phyloP scores from a whole-genome alignment of 1,140 invertebrate genomes.

The Zaprionus ghesquierei region DNA sequence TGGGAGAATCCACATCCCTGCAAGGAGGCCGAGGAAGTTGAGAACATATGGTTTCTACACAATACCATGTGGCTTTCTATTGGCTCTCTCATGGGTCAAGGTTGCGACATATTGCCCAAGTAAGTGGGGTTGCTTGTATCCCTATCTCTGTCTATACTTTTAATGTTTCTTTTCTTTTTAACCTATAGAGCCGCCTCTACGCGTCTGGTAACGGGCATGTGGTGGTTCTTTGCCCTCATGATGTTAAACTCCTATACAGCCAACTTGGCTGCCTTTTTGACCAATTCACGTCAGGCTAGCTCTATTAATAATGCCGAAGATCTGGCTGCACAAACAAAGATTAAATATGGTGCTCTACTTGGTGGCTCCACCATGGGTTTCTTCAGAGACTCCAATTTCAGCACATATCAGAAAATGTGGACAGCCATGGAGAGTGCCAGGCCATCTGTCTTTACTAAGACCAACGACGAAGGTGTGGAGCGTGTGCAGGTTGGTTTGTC shows the following conservation, averaged over 20 bases:
- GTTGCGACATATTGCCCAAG: slow-evolving; percentile 89
- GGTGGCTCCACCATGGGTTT: slow-evolving; percentile 90
- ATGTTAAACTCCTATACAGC: slow-evolving; percentile 98
- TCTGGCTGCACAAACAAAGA: slow-evolving; percentile 93
- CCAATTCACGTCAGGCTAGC: slow-evolving; percentile 91
- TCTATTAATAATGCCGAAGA: slow-evolving; percentile 95
- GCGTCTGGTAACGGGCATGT: slow-evolving; percentile 91
- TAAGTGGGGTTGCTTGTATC: slow-evolving; percentile 82
- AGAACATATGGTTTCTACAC: slow-evolving; percentile 90
- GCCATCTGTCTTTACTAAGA: slow-evolving; percentile 90
- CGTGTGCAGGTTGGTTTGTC: slow-evolving; percentile 84
- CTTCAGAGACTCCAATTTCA: slow-evolving; percentile 84
- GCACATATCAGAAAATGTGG: slow-evolving; percentile 85
- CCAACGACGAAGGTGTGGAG: slow-evolving; percentile 91
- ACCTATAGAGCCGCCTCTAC: slow-evolving; percentile 90
- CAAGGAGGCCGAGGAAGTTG: slow-evolving; percentile 90
- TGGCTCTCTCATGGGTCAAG: slow-evolving; percentile 91
- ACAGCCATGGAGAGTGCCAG: slow-evolving; percentile 89
- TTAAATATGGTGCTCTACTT: slow-evolving; percentile 91
- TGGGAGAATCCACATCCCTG: slow-evolving; percentile 96
- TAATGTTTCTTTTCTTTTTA: slow-evolving; percentile 82
- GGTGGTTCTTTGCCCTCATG: slow-evolving; percentile 99
- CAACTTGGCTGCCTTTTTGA: slow-evolving; percentile 97
- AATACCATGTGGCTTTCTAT: slow-evolving; percentile 91
- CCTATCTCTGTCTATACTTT: slow-evolving; percentile 83